Conservation (phyloP, 2,888 invertebrate genomes). For the Nymphalis urticae region DNA sequence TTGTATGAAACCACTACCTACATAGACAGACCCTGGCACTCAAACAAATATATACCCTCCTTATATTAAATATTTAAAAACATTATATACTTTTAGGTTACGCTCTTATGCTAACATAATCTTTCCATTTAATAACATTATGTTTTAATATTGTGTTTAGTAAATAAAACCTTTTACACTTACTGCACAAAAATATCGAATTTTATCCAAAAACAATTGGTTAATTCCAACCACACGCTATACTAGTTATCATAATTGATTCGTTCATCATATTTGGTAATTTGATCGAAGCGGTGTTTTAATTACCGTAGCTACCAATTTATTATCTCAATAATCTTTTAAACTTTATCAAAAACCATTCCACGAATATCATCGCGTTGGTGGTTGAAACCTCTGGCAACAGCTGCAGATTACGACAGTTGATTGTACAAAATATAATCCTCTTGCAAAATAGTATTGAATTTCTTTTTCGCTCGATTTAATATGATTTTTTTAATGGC, state of each 20-base stretch:
- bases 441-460: constrained; percentile 72
- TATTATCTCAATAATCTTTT: constrained; percentile 41
- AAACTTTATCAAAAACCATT: constrained; percentile 53
- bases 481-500: constrained; percentile 65
- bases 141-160: no score
- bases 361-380: constrained; percentile 60
- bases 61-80: no score
- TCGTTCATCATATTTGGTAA: not conserved
- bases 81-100: no score
- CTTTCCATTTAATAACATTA: no score
- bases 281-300: constrained; percentile 19
- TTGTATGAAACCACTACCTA: no score
- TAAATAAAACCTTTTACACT: no score
- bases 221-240: no score
- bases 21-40: no score
- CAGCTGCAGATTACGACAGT: constrained; percentile 72
- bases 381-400: constrained; percentile 65
- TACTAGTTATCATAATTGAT: not conserved
- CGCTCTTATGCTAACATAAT: no score
- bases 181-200: no score
- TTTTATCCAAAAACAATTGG: no score
- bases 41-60: no score
- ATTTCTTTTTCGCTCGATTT: constrained; percentile 76
- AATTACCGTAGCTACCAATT: constrained; percentile 43
- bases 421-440: constrained; percentile 80